A percentile compares a stretch with the other conserved stretches of the same genome.
Evolutionary conservation across 1,140 invertebrate species (phyloP).

Genomic region (Ceratoteleas bidentatus): DNA sequence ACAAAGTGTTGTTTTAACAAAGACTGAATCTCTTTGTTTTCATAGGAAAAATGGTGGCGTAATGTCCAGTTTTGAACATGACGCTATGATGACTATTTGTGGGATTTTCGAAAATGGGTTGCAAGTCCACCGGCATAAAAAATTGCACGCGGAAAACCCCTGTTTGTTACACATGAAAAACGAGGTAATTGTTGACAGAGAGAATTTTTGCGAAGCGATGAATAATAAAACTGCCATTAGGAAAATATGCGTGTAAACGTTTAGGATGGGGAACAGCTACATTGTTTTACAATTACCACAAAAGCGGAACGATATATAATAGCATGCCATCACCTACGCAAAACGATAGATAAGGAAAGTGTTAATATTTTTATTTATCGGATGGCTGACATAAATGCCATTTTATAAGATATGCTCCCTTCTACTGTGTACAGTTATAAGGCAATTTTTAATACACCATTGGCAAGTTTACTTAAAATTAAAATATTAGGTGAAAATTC

Average conservation of each 20-base stretch:
- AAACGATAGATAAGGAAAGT: slow-evolving; percentile 37
- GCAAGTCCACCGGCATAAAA: neutral
- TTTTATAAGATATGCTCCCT: slow-evolving; percentile 54
- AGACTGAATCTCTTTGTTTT: too few relatives aligned
- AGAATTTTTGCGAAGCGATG: slow-evolving; percentile 37
- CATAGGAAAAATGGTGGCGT: too few relatives aligned
- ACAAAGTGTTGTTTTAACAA: too few relatives aligned
- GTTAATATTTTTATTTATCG: slow-evolving; percentile 34
- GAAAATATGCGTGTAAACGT: slow-evolving; percentile 47
- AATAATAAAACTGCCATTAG: slow-evolving; percentile 59
- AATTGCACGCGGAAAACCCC: neutral
- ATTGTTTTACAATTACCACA: slow-evolving; percentile 48
- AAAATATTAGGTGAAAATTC: too few relatives aligned
- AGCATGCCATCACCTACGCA: slow-evolving; percentile 56
- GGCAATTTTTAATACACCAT: too few relatives aligned
- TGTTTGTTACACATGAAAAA: slow-evolving; percentile 20
- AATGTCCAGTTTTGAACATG: too few relatives aligned
- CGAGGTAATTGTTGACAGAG: slow-evolving; percentile 1
- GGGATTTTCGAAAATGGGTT: too few relatives aligned
- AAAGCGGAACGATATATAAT: slow-evolving; percentile 59
- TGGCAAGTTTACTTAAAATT: too few relatives aligned
- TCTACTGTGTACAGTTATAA: slow-evolving; percentile 38
- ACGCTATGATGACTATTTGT: too few relatives aligned
- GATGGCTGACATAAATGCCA: slow-evolving; percentile 54
- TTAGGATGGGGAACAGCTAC: slow-evolving; percentile 38